Evolutionary conservation across 2,113 vertebrate genomes (phyloP).

Genomic region (Pseudopodoces humilis): DNA sequence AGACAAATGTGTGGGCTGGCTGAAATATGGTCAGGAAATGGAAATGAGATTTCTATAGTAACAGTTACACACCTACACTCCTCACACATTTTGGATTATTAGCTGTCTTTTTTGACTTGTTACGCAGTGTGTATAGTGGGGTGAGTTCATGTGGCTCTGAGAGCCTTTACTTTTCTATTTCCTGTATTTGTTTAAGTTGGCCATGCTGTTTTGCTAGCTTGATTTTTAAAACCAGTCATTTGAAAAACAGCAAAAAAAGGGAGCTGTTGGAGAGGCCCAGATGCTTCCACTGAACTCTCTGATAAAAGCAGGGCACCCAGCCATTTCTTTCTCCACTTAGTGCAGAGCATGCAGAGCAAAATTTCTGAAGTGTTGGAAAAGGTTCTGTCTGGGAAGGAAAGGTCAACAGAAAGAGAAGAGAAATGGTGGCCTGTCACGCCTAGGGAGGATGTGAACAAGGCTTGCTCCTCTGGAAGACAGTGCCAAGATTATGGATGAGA

Average conservation of each 20-base stretch:
- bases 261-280: background rate
- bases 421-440: background rate
- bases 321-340: background rate
- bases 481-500: background rate
- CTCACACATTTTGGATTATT: conserved; percentile 28
- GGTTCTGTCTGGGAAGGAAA: background rate
- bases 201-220: background rate
- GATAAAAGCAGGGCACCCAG: background rate
- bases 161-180: conserved; percentile 29
- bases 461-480: background rate
- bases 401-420: background rate
- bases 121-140: background rate
- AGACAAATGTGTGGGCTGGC: conserved; percentile 31
- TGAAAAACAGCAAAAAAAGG: background rate
- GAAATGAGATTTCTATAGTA: conserved; percentile 40
- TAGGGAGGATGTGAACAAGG: background rate
- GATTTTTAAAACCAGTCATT: background rate
- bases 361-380: conserved; percentile 11
- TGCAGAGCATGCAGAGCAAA: background rate
- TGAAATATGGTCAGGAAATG: conserved; percentile 41
- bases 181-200: conserved; percentile 53
- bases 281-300: background rate
- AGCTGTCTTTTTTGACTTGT: conserved; percentile 4
- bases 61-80: conserved; percentile 44
- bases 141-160: background rate